Evolutionary conservation across 1,140 invertebrate genomes (phyloP), one percentile per base, ranked within the genome.

Genomic region (Pemphigus obesinymphae): DNA sequence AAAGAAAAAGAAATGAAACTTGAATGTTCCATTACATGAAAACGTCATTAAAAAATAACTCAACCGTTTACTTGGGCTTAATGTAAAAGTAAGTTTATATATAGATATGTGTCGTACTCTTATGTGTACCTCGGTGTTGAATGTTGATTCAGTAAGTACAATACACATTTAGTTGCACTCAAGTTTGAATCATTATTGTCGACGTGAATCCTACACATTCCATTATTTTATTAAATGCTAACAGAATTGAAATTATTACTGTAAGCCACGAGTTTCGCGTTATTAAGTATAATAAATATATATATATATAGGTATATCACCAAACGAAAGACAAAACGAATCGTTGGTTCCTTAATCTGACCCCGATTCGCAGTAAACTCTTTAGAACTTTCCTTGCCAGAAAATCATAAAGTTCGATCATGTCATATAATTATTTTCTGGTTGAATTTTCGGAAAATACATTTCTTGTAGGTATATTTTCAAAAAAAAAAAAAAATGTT

Each of bases 1-100:
- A 5, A 68, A 13, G 50, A 37, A 7, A 40, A 66, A 37, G 8
- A 40, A 66, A 66, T 13, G 8, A 48, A 72, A 68, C 37, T 68
- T 5, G 40, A 43, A 48, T 29, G 40, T 45, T 23, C 23, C 13
- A 26, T 72, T 68, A 68, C 40, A 72, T 2, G 40, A 7, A 45
- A 72, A 45, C 23, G 40, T 72, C 68, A 29, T 72, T 48, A 72
- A 72, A 66, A 61, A 72, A 72, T 48, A 29, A 72, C 68, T 72
- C 23, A 17, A 48, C 68, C 68, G 26, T 72, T 72, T 48, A 48
- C 23, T 72, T 31, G 7, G 43, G 26, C 23, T 72, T 17, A 48
- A 48, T 48, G 45, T 73, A 43, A 48, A 48, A 31, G 15, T 50
- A 20, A 29, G 29, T 50, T 73, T 48, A 31, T 29, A 45, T 20